These are phyloP conservation scores for Crocidura indochinensis DNA, from an alignment of 2,797 vertebrate species.

Conservation along the genomic window DNA sequence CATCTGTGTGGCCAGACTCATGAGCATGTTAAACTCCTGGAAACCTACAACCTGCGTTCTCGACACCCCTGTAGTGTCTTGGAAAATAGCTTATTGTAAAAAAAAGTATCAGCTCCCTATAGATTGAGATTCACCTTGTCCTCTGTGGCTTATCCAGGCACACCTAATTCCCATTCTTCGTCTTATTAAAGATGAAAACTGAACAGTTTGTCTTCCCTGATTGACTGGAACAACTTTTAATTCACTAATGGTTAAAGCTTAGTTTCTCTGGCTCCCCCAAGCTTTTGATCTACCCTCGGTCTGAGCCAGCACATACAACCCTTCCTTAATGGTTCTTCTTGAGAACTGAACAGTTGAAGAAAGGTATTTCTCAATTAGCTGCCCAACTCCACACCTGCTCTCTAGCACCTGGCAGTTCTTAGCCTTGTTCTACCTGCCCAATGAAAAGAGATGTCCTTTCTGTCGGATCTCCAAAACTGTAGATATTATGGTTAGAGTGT, in stretches of 20 bases:
- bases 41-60: not conserved
- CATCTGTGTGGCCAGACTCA: not conserved
- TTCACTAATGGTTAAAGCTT: not conserved
- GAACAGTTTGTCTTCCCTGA: not conserved
- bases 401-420: not conserved
- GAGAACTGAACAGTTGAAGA: not conserved
- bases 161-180: not conserved
- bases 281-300: not conserved
- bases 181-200: slow-evolving; percentile 5
- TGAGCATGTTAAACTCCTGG: too few relatives aligned
- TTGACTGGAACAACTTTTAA: slow-evolving; percentile 18
- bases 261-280: not conserved
- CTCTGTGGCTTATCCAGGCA: not conserved
- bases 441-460: slow-evolving; percentile 13
- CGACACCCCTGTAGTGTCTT: not conserved
- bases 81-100: not conserved
- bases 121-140: not conserved
- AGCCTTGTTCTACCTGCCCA: not conserved
- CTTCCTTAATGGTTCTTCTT: not conserved
- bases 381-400: not conserved
- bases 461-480: not conserved
- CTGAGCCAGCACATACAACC: not conserved
- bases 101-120: not conserved
- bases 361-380: not conserved
- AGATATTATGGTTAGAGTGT: not conserved